phyloP scores from a whole-genome alignment of 2,113 vertebrate genomes.

The Lepus europaeus region DNA sequence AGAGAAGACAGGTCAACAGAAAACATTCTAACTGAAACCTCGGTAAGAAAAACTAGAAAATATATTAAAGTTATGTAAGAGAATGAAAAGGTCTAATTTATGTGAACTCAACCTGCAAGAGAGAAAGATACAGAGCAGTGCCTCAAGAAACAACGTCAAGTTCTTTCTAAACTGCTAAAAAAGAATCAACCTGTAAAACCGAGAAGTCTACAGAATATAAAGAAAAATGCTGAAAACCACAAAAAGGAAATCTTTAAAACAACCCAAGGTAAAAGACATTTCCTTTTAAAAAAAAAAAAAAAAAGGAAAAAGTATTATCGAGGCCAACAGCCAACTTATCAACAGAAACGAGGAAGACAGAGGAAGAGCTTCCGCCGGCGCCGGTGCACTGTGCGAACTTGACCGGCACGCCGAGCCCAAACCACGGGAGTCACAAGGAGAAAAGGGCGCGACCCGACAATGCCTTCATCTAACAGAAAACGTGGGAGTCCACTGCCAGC shows the following conservation, averaged over 20 bases:
- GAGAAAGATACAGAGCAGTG: background rate
- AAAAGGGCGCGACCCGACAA: conserved; percentile 9
- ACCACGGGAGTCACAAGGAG: background rate
- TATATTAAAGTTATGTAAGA: background rate
- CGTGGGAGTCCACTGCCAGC: background rate
- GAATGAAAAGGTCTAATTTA: background rate
- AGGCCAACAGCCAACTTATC: background rate
- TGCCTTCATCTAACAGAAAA: background rate
- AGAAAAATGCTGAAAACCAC: background rate
- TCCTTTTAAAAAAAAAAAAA: background rate
- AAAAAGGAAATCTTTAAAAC: background rate
- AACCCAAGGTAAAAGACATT: background rate
- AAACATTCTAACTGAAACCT: background rate
- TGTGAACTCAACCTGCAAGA: background rate
- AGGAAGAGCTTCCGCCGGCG: background rate
- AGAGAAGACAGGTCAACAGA: background rate
- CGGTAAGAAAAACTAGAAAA: background rate
- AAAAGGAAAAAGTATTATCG: background rate
- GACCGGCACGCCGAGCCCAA: background rate
- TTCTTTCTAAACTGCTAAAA: background rate
- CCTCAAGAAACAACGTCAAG: background rate
- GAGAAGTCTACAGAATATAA: background rate
- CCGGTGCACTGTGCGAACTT: background rate
- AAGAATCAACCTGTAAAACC: background rate
- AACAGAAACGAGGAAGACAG: background rate